Evolutionary conservation across 2,113 vertebrate genomes (phyloP).

Genomic region (Castor canadensis): DNA sequence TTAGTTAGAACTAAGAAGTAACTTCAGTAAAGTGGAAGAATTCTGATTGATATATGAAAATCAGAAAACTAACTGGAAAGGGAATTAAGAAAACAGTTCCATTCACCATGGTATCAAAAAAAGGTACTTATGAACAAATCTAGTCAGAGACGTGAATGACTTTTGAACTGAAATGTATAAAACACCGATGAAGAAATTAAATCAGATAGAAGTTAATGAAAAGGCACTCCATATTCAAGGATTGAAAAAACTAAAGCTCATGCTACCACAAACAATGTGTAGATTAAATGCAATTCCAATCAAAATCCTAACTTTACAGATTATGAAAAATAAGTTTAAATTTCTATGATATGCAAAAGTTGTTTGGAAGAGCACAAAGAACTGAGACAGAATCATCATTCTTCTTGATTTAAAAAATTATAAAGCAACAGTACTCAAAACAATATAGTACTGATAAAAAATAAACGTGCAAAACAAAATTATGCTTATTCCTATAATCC

Average conservation of each 20-base stretch:
- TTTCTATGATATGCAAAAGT: too few species aligned
- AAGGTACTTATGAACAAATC: not conserved
- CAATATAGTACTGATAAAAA: not conserved
- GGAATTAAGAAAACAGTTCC: not conserved
- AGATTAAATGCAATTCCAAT: not conserved
- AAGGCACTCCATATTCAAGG: not conserved
- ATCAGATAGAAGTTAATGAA: not conserved
- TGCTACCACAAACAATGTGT: not conserved
- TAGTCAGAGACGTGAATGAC: not conserved
- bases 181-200: not conserved
- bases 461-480: not conserved
- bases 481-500: not conserved
- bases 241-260: not conserved
- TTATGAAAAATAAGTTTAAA: not conserved
- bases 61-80: not conserved
- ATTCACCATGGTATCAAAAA: not conserved
- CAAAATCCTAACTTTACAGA: not conserved
- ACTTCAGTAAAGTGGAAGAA: not conserved
- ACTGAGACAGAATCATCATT: not conserved
- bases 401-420: not conserved
- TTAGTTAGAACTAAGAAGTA: not conserved
- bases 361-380: not conserved
- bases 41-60: not conserved
- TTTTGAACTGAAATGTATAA: not conserved
- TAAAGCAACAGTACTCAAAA: not conserved